phyloP scores from a whole-genome alignment of 2,888 invertebrate genomes.

The Zhuqinia jingwanae region DNA sequence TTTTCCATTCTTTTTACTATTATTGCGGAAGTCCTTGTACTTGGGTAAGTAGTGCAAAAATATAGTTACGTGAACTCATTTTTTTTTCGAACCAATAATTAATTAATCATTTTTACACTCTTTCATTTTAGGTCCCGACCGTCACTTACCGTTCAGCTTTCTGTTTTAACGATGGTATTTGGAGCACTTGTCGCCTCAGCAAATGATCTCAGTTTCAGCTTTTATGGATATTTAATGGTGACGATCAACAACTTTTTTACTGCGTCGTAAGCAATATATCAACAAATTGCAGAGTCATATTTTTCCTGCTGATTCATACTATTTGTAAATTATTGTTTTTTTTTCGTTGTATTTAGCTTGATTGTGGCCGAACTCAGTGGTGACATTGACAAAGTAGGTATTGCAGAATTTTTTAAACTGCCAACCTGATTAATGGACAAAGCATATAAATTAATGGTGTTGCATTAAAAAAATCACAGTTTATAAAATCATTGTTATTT shows the following conservation, averaged over 20 bases:
- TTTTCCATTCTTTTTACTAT: constrained; percentile 99
- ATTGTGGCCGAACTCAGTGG: constrained; percentile 88
- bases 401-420: too few relatives aligned
- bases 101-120: too few relatives aligned
- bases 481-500: too few relatives aligned
- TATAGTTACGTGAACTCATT: neutral
- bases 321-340: neutral
- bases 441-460: too few relatives aligned
- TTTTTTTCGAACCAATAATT: neutral
- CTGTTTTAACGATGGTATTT: constrained; percentile 96
- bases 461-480: too few relatives aligned
- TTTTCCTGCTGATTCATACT: neutral
- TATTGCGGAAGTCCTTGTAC: constrained; percentile 93
- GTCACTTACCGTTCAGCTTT: constrained; percentile 88
- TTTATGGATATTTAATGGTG: constrained; percentile 93
- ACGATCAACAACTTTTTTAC: constrained; percentile 96
- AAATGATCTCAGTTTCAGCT: constrained; percentile 96
- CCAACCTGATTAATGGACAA: too few relatives aligned
- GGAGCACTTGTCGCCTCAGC: constrained; percentile 95
- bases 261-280: constrained; percentile 91
- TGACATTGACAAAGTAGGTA: constrained; percentile 86
- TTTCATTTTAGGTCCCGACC: constrained; percentile 30
- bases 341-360: constrained; percentile 81
- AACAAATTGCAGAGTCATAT: neutral
- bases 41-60: constrained; percentile 85